Evolutionary conservation across 2,113 vertebrate genomes (phyloP).

Genomic region (Mirounga angustirostris): DNA sequence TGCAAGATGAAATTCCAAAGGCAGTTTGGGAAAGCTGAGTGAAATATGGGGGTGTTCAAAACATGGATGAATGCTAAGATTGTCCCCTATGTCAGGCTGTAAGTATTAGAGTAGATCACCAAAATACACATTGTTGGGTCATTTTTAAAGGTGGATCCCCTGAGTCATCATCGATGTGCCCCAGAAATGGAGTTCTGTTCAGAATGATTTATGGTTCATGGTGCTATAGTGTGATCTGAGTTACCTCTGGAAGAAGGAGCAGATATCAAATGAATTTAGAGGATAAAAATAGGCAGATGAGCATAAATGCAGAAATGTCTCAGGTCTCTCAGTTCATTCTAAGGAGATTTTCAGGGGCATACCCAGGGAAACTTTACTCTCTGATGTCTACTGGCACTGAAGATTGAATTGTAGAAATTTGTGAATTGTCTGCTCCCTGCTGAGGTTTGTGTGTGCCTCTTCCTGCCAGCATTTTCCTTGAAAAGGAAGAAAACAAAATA

Average conservation of each 20-base stretch:
- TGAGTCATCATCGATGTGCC: background rate
- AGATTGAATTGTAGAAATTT: background rate
- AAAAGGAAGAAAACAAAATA: conserved; percentile 13
- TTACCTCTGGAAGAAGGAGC: background rate
- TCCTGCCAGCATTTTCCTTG: background rate
- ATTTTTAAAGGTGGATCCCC: background rate
- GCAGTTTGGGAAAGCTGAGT: background rate
- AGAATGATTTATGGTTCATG: background rate
- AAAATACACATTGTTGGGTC: background rate
- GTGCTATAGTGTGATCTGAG: background rate
- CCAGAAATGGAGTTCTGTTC: background rate
- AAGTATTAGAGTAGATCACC: background rate
- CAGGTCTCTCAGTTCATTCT: background rate
- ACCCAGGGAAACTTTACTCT: background rate
- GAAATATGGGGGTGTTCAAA: background rate
- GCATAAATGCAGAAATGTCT: background rate
- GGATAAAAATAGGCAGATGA: background rate
- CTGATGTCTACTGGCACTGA: background rate
- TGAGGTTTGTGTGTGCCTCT: background rate
- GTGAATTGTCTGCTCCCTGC: background rate
- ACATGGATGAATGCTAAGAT: background rate
- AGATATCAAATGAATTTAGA: background rate
- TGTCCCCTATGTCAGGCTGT: background rate
- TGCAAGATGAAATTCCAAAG: background rate
- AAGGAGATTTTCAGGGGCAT: background rate